A percentile compares a stretch with the other conserved stretches of the same genome.
These are phyloP conservation scores for Ciconia maguari DNA, from an alignment of 2,113 vertebrate species.

Conservation along the genomic window DNA sequence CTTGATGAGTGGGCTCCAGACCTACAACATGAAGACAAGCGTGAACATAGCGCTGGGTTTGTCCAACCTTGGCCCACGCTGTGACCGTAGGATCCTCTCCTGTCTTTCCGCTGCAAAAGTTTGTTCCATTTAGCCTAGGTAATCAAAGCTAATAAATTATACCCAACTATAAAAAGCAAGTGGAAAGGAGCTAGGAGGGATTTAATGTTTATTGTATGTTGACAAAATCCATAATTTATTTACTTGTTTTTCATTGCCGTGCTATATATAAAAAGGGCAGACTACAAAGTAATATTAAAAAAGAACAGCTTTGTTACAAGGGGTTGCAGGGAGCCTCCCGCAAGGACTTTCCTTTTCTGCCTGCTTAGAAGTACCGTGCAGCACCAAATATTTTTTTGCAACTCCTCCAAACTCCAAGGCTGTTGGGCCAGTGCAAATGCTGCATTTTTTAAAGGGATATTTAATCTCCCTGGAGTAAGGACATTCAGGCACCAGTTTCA, in stretches of 20 bases:
- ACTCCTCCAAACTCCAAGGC: background rate
- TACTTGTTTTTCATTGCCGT: background rate
- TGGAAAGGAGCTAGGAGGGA: background rate
- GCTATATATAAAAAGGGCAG: background rate
- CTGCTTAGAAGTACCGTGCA: background rate
- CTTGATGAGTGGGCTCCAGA: background rate
- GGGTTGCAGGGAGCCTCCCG: background rate
- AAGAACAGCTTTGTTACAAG: background rate
- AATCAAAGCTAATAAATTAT: background rate
- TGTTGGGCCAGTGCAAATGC: background rate
- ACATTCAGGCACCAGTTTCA: background rate
- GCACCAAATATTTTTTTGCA: background rate
- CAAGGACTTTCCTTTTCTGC: background rate
- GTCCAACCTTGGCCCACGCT: background rate
- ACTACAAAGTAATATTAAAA: background rate
- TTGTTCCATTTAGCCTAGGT: background rate
- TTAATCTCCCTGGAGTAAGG: background rate
- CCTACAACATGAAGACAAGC: background rate
- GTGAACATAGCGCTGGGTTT: background rate
- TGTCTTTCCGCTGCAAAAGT: no score
- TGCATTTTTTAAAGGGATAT: background rate
- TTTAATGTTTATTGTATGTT: background rate
- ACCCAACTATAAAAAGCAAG: background rate
- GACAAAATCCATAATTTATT: background rate
- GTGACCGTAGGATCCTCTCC: background rate